Evolutionary conservation across 2,888 invertebrate species (phyloP), one percentile per base, ranked within the genome.

Genomic region (Acanthosoma haemorrhoidale): DNA sequence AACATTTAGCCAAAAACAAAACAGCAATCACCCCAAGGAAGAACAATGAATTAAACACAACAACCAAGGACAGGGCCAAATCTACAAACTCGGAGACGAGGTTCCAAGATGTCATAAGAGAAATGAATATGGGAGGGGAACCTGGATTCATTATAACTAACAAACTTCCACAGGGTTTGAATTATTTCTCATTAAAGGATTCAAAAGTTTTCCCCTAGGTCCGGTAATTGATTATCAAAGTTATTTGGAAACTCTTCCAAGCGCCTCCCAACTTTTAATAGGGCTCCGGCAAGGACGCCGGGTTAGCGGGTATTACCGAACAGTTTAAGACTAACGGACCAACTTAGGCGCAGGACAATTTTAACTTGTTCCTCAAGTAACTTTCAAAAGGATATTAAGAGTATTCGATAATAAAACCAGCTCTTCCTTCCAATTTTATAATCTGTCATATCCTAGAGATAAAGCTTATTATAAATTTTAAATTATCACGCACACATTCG

Each of bases 161-260:
- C 64, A 64, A 64, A 64, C 64, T 64, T 31, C 61, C 18, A 13
- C 36, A 8, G 29, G 31, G 41, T 25, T 64, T 64, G 64, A 64
- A 64, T 64, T 64, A 64, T 64, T 64, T 41, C 64, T 64, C 64
- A 64, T 64, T 64, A 64, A 64, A 64, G 64, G 39, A 38, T 64
- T 64, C 39, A 64, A 64, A 64, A 64, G 64, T 41, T 41, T 11
- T 11, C 21, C 25, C 16, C 16, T 21, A 64, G 64, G 16, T 5
- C 29, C 36, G 64, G 64, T 64, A 64, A 64, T 64, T 64, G 64
- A 64, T 64, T 64, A 64, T 64, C 64, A 64, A 64, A 64, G 38
- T 64, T 64, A 64, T 64, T 64, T 25, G 64, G 41, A 64, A 64
- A 64, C 64, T 64, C 64, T 64, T 64, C 64, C 39, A 18, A 9